Evolutionary conservation across 1,140 invertebrate genomes (phyloP).

Genomic region (Himalopsyche phryganea): DNA sequence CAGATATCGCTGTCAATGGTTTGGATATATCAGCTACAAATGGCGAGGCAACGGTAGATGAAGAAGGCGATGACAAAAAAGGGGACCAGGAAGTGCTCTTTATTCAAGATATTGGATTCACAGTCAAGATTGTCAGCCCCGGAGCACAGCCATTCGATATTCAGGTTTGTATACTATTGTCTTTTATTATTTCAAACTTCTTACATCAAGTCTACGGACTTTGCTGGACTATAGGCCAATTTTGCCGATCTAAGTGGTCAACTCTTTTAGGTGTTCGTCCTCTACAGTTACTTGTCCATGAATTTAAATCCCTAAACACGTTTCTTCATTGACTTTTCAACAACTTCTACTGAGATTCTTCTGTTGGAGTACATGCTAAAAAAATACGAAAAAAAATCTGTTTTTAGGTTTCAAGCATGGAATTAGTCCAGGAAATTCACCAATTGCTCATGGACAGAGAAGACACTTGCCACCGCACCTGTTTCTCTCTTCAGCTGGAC

Average conservation of each 20-base stretch:
- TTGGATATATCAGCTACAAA: slow-evolving; percentile 10
- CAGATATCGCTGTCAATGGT: slow-evolving; percentile 5
- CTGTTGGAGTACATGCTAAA: too few species aligned
- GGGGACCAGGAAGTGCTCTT: slow-evolving; percentile 79
- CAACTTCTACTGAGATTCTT: too few species aligned
- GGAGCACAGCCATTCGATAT: slow-evolving; percentile 88
- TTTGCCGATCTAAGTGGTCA: too few species aligned
- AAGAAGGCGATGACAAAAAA: slow-evolving; percentile 61
- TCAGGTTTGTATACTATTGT: slow-evolving; percentile 57
- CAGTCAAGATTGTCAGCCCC: slow-evolving; percentile 86
- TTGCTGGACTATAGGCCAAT: too few species aligned
- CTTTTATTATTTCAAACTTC: background rate
- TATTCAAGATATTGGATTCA: slow-evolving; percentile 91
- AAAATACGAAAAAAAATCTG: too few species aligned
- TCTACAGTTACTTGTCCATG: too few species aligned
- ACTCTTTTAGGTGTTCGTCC: too few species aligned
- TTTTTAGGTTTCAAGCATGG: slow-evolving; percentile 88
- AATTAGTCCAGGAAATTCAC: slow-evolving; percentile 98
- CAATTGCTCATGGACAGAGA: slow-evolving; percentile 96
- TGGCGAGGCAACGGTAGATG: slow-evolving; percentile 49
- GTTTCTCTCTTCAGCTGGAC: slow-evolving; percentile 94
- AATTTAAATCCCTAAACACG: too few species aligned
- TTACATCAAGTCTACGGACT: too few species aligned
- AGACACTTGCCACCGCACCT: slow-evolving; percentile 96
- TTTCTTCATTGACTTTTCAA: too few species aligned